Conservation (phyloP, 2,797 vertebrate species). For the Champsocephalus esox region DNA sequence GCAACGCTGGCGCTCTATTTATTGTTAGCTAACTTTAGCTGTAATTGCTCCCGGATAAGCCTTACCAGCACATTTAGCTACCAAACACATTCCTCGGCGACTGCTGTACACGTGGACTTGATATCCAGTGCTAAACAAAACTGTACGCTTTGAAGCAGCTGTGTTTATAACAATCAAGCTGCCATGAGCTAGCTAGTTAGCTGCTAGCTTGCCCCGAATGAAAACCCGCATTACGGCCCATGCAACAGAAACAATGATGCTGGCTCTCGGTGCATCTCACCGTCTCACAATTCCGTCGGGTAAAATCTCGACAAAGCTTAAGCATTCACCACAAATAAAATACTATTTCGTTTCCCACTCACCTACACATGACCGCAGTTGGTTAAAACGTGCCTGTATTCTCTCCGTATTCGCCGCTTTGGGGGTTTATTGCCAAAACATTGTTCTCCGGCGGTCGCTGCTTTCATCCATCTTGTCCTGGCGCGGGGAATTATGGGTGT, state of each 20-base stretch:
- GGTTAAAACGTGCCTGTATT: conserved; percentile 69
- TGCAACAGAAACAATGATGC: conserved; percentile 87
- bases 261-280: conserved; percentile 74
- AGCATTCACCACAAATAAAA: conserved; percentile 2
- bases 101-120: not conserved
- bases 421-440: conserved; percentile 88
- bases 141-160: conserved; percentile 25
- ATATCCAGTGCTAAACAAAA: conserved; percentile 25
- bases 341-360: conserved; percentile 43
- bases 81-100: not conserved
- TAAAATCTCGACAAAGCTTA: conserved; percentile 55
- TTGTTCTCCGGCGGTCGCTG: conserved; percentile 87
- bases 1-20: conserved; percentile 75
- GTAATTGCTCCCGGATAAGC: conserved; percentile 44
- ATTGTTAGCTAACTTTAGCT: conserved; percentile 76
- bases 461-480: conserved; percentile 90
- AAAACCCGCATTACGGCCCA: conserved; percentile 82
- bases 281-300: conserved; percentile 52
- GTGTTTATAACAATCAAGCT: conserved; percentile 77
- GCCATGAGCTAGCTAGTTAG: conserved; percentile 76
- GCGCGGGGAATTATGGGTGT: conserved; percentile 89
- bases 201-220: conserved; percentile 61
- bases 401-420: conserved; percentile 69
- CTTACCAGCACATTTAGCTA: conserved; percentile 19
- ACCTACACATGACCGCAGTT: conserved; percentile 85